A percentile compares a stretch with the other conserved stretches of the same genome.
phyloP scores from a whole-genome alignment of 2,888 invertebrate species.

The Drosophila pseudotalamancana region DNA sequence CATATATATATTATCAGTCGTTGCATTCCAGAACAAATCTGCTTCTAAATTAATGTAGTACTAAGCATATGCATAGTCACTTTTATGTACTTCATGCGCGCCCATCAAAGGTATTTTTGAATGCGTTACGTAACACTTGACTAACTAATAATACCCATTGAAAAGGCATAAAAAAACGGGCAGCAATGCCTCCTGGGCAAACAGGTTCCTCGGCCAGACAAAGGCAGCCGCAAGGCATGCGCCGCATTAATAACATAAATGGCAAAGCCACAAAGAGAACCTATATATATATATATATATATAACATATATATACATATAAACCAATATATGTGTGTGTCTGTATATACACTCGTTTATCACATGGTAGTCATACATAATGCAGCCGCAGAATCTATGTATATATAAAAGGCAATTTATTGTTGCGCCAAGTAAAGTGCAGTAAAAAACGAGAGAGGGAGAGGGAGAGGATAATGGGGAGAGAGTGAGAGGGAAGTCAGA shows the following conservation, averaged over 20 bases:
- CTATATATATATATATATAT: constrained; percentile 23
- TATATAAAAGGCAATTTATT: constrained; percentile 64
- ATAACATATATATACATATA: constrained; percentile 3
- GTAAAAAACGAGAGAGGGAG: constrained; percentile 32
- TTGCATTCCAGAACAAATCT: too few species aligned
- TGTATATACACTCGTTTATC: constrained; percentile 14
- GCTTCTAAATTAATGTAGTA: too few species aligned
- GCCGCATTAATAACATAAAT: constrained; percentile 66
- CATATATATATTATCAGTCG: too few species aligned
- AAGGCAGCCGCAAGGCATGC: constrained; percentile 58
- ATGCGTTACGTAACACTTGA: not conserved
- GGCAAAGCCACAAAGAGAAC: constrained; percentile 64
- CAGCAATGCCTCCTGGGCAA: constrained; percentile 57
- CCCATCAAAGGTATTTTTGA: too few species aligned
- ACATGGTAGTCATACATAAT: constrained; percentile 53
- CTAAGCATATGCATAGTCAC: too few species aligned
- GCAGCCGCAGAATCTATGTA: constrained; percentile 64
- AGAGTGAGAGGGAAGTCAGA: constrained; percentile 8
- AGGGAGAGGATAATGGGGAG: not conserved
- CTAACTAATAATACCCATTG: not conserved
- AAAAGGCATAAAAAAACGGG: constrained; percentile 32
- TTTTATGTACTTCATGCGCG: too few species aligned
- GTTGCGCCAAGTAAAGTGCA: constrained; percentile 56
- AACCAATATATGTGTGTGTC: constrained; percentile 2
- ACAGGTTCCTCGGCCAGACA: constrained; percentile 61